Base-by-base conservation (phyloP, 2,797 vertebrate species). In the Poeciliopsis turneri region DNA sequence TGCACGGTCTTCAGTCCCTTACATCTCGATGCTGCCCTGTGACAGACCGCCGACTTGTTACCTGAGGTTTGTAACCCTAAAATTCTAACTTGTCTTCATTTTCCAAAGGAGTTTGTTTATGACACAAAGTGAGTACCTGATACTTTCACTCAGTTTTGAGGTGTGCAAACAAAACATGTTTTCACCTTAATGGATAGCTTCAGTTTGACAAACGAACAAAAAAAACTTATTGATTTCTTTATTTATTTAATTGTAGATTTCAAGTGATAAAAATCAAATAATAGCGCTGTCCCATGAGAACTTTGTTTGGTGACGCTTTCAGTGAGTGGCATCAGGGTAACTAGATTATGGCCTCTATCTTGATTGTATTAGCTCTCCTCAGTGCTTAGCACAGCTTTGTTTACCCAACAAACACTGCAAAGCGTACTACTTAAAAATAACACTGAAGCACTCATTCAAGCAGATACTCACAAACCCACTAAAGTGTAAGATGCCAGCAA, bases 381-480 rank as follows among this genome's bases (percentile, higher is more conserved):
- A 51, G 53, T 75, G 72, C 39, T 81, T 75, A 25, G 41, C n/a
- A 25, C 30, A 51, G 25, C 53, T 83, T 53, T 85, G 74, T 84
- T 87, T 53, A 85, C 57, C 77, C 68, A 70, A 39, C 39, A 69
- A 71, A 69, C 66, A 47, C 33, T 74, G 68, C 20, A 46, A 71
- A 75, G 84, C 80, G 75, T 80, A 45, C 53, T 76, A 66, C 45
- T 81, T 57, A 80, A 85, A 86, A 86, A 84, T n/a, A 88, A 87
- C 76, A 81, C 84, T 90, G 79, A 71, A 77, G 70, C 76, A 81
- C 78, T 87, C 81, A 76, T 78, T 89, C 83, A 89, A 88, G 77
- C 81, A 88, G 83, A 92, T 92, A 89, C 92, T 92, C 90, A 91
- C 87, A 92, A 93, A 88, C 82, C 80, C 86, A 92, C 90, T 92